A percentile compares a stretch with the other conserved stretches of the same genome.
These are phyloP conservation scores for Meandrina meandrites DNA, from an alignment of 92 coral and sea anemone species.

Conservation along the genomic window DNA sequence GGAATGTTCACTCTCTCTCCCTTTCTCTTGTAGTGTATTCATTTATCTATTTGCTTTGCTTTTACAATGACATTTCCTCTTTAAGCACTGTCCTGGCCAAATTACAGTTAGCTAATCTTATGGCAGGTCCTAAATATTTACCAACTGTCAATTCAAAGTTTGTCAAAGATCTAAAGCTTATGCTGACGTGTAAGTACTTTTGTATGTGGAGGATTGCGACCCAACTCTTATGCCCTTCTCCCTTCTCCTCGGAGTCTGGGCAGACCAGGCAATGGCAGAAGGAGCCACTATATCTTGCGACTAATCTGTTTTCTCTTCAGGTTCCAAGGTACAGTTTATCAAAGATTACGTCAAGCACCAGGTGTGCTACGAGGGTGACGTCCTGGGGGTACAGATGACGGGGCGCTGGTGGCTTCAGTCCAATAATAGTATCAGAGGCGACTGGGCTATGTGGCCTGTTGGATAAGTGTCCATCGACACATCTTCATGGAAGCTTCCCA, in stretches of 20 bases:
- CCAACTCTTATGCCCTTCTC: neutral
- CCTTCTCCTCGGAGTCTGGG: neutral
- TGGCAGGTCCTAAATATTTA: too few relatives aligned
- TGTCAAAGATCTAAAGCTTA: neutral
- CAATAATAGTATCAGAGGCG: conserved; percentile 22
- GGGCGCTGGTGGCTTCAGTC: conserved; percentile 51
- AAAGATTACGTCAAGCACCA: conserved; percentile 40
- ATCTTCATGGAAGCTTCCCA: neutral
- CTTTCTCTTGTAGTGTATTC: too few relatives aligned
- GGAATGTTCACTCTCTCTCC: neutral
- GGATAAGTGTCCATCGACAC: neutral
- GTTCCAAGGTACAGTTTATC: conserved; percentile 24
- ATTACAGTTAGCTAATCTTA: too few relatives aligned
- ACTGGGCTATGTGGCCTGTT: conserved; percentile 63
- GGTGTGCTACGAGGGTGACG: conserved; percentile 44
- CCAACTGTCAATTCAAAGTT: neutral
- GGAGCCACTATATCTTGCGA: neutral
- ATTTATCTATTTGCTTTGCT: too few relatives aligned
- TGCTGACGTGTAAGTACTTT: neutral
- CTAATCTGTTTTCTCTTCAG: conserved; percentile 9
- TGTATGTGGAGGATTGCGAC: neutral
- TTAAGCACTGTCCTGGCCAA: too few relatives aligned
- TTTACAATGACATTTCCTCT: too few relatives aligned
- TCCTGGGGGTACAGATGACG: conserved; percentile 57
- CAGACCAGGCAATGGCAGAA: neutral